Conservation (phyloP, 1,140 invertebrate genomes). For the Drosophila setifemur region DNA sequence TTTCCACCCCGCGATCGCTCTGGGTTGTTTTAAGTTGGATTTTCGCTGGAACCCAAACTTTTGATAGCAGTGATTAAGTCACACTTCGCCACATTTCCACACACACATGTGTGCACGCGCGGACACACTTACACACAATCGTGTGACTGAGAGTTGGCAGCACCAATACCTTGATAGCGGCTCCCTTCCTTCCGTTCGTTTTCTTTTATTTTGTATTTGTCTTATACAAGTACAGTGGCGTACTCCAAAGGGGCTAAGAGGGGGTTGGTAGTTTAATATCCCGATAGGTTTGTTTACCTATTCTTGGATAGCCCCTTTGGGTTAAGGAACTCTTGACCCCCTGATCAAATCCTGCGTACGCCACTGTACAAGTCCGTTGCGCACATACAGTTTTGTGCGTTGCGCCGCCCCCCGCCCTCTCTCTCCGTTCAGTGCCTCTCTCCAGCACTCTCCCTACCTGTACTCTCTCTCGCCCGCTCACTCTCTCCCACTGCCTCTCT, state of each 20-base stretch:
- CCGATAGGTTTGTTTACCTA: too few relatives aligned
- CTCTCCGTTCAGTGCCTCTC: not conserved
- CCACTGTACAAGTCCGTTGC: conserved; percentile 51
- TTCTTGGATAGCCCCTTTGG: not conserved
- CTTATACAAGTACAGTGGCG: conserved; percentile 49
- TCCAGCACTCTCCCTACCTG: conserved; percentile 36
- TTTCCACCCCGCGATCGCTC: not conserved
- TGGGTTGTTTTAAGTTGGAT: not conserved
- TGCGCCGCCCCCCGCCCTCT: conserved; percentile 35
- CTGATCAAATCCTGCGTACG: not conserved
- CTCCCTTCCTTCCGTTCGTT: conserved; percentile 69
- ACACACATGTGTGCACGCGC: conserved; percentile 4
- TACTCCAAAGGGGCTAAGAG: not conserved
- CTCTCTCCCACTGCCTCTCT: conserved; percentile 31
- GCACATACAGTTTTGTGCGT: conserved; percentile 66
- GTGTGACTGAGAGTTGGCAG: conserved; percentile 29
- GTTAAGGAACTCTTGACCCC: too few relatives aligned
- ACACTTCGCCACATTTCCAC: conserved; percentile 38
- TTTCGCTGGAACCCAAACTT: conserved; percentile 9
- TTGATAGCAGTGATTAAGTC: conserved; percentile 45
- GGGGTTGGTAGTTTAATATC: not conserved
- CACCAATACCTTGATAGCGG: conserved; percentile 28
- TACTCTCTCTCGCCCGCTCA: conserved; percentile 50
- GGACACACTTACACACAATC: conserved; percentile 1
- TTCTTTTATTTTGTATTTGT: conserved; percentile 64